Percentiles rank a stretch among this genome's conserved stretches.
These are phyloP conservation scores for Chaetophractus vellerosus DNA, from an alignment of 2,797 vertebrate species.

Conservation along the genomic window DNA sequence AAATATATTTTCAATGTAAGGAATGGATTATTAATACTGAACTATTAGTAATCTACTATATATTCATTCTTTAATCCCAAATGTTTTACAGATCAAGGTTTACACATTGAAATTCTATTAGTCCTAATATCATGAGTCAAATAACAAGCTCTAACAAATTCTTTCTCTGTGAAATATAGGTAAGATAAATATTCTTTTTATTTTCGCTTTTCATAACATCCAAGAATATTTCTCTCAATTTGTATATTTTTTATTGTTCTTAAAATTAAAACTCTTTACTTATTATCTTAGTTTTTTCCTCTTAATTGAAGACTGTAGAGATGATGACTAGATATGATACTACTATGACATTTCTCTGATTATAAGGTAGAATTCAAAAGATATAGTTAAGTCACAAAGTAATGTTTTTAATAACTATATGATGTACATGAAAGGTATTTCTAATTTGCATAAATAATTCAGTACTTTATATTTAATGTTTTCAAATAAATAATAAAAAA, in stretches of 20 bases:
- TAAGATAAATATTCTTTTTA: background rate
- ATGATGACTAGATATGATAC: background rate
- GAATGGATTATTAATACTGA: background rate
- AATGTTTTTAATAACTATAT: background rate
- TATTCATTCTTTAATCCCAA: conserved; percentile 20
- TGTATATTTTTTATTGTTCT: background rate
- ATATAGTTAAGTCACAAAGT: background rate
- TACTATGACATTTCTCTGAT: background rate
- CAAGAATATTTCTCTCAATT: background rate
- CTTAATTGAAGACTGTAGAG: background rate
- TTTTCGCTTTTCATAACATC: background rate
- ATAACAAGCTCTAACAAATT: background rate
- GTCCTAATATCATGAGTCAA: background rate
- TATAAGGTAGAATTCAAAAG: background rate
- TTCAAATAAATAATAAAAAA: background rate
- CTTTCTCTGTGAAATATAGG: background rate
- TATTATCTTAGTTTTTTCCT: background rate
- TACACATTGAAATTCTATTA: background rate
- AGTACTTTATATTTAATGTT: background rate
- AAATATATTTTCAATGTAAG: background rate
- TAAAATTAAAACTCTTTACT: background rate
- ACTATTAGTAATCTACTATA: background rate
- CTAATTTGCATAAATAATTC: background rate
- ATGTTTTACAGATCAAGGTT: background rate
- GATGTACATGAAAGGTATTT: background rate